Evolutionary conservation across 2,888 invertebrate genomes (phyloP), one percentile per base, ranked within the genome.

Genomic region (Galerucella nymphaeae): DNA sequence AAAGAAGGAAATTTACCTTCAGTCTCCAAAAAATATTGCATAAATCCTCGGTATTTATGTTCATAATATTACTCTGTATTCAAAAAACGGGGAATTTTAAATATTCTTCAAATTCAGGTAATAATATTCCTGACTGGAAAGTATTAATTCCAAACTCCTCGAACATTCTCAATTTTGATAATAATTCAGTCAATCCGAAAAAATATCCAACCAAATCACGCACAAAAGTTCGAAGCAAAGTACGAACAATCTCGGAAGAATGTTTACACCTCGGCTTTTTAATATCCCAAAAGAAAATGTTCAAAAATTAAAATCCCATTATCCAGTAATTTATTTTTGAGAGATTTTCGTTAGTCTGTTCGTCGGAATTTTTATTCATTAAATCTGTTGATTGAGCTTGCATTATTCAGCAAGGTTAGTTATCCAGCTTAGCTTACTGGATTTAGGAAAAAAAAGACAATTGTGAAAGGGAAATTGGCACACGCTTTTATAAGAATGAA

Each of bases 261-360:
- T 80, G 80, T 80, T 80, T 77, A 77, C 80, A 80, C 80, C 78
- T 80, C 77, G 75, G 75, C 80, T 81, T 81, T 80, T 79, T 78
- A 78, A 78, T 78, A 78, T 68, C 59, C 64, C 58, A 61, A 59
- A 68, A 50, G 72, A 72, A 65, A 65, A 69, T 74, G 71, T 71
- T 71, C 53, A 68, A 74, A 68, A 71, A 74, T 74, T 64, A 63
- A 67, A 77, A 71, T 55, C 68, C 68, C 65, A 66, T 70, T 74
- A 68, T 66, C 64, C 16, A 38, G 64, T 74, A 67, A 71, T 71
- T 74, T 71, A 79, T 79, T 75, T 78, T 79, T 76, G 59, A 71
- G 75, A 77, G 79, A 76, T 53, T 78, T 79, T 67, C 73, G 75
- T 67, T 76, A 79, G 80, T 78, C 74, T 76, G 71, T 71, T 66